Base-by-base conservation (phyloP, 2,888 invertebrate species). In the Globia sparganii region DNA sequence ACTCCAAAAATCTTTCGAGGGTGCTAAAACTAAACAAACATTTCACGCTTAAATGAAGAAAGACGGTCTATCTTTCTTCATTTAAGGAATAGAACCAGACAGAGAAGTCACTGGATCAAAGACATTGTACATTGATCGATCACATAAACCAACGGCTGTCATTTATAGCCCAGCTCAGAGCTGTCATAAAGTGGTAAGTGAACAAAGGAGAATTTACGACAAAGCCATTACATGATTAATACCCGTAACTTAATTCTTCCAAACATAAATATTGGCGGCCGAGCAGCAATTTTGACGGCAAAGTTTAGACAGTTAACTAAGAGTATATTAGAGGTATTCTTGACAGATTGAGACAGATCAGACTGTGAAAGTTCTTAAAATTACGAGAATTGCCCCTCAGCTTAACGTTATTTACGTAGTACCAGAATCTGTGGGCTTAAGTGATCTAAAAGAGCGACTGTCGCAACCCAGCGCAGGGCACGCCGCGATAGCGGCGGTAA, bases 221-320 rank as follows among this genome's bases (percentile, higher is more conserved):
- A 62, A 77, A 72, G 58, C 66, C 78, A 86, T 83, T 83, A 83
- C 43, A 37, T 65, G 83, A 83, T 83, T 86, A 83, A 86, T 72
- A 77, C 64, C 71, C 61, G 78, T 66, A 86, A 86, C 72, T 84
- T 77, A 66, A 75, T 62, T 72, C 65, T 34, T 13, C 0, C 62
- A 69, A 77, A 83, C 74, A 77, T 81, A 85, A 81, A 83, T 85
- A 85, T 86, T 84, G 65, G 74, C 59, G 64, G 56, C 28, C n/a
- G 56, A 67, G 71, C 75, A 64, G 66, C 53, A 53, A 72, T 81
- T 85, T 81, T 81, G 62, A 81, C 66, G 68, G 64, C 13, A 1
- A 74, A 70, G 72, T 86, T 86, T 43, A 49, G 65, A 59, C 65
- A 46, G 72, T 59, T 37, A 49, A 49, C 58, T 59, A 53, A 82